Percentiles rank a stretch among this genome's conserved stretches.
phyloP scores from a whole-genome alignment of 2,113 vertebrate species.

The Parus major region DNA sequence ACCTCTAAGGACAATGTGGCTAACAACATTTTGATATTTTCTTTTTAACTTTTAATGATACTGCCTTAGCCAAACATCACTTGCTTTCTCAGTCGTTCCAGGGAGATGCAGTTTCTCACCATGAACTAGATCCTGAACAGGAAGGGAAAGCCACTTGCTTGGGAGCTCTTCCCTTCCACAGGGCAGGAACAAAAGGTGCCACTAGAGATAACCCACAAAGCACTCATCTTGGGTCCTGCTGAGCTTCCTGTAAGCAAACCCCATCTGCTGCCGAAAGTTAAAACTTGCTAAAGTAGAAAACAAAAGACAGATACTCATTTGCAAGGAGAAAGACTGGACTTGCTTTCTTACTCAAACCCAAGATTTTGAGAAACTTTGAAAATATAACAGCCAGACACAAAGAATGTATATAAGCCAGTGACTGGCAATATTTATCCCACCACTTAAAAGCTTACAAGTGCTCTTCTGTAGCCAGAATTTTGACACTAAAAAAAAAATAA shows the following conservation, averaged over 20 bases:
- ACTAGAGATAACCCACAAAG: conserved; percentile 5
- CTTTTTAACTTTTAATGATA: neutral
- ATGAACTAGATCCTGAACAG: neutral
- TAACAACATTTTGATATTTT: neutral
- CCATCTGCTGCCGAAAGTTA: conserved; percentile 21
- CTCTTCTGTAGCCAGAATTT: neutral
- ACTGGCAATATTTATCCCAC: neutral
- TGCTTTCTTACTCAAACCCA: neutral
- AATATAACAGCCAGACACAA: neutral
- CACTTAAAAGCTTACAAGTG: neutral
- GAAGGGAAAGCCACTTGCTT: neutral
- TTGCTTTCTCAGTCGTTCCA: neutral
- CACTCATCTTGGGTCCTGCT: conserved; percentile 14
- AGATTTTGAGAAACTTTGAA: neutral
- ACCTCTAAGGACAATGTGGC: neutral
- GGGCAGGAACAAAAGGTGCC: conserved; percentile 51
- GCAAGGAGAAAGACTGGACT: neutral
- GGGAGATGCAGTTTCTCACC: neutral
- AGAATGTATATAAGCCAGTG: neutral
- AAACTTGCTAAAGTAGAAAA: neutral
- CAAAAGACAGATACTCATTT: conserved; percentile 16
- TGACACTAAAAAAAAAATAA: neutral
- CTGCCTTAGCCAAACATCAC: neutral
- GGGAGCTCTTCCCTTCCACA: neutral
- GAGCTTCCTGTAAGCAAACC: conserved; percentile 38